Evolutionary conservation across 1,140 invertebrate species (phyloP).

Genomic region (Drosophila gunungcola): DNA sequence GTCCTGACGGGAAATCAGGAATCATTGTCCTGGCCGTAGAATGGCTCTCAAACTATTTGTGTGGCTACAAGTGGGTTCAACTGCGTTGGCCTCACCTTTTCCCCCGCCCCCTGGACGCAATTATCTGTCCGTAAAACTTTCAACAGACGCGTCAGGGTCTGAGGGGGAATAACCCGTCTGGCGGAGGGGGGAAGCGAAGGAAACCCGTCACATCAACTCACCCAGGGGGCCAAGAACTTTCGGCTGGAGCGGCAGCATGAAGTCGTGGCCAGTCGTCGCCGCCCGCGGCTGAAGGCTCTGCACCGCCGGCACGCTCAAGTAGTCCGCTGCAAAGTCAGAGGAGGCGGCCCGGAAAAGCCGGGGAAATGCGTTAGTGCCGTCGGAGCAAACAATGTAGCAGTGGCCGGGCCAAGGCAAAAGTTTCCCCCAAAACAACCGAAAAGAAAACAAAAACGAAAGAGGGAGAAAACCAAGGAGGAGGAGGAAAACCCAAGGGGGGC

Average conservation of each 20-base stretch:
- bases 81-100: constrained; percentile 40
- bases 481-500: constrained; percentile 17
- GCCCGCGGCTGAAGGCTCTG: constrained; percentile 87
- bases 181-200: neutral
- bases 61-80: constrained; percentile 63
- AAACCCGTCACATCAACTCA: constrained; percentile 66
- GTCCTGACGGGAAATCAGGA: constrained; percentile 12
- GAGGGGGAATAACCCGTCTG: neutral
- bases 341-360: constrained; percentile 36
- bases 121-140: constrained; percentile 63
- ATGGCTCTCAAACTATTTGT: constrained; percentile 54
- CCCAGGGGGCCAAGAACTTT: constrained; percentile 86
- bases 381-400: constrained; percentile 60
- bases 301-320: constrained; percentile 80
- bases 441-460: constrained; percentile 37
- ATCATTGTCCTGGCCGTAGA: constrained; percentile 45
- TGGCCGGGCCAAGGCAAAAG: constrained; percentile 47
- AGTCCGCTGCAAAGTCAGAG: constrained; percentile 75
- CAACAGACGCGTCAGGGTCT: constrained; percentile 1
- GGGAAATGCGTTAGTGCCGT: constrained; percentile 53
- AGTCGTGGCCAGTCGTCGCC: constrained; percentile 88
- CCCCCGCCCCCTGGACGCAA: constrained; percentile 8
- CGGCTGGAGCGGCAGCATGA: constrained; percentile 88
- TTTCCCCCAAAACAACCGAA: constrained; percentile 47
- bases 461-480: constrained; percentile 21